Evolutionary conservation across 2,113 vertebrate genomes (phyloP), one percentile per base, ranked within the genome.

Genomic region (Anarhynchus alexandrinus): DNA sequence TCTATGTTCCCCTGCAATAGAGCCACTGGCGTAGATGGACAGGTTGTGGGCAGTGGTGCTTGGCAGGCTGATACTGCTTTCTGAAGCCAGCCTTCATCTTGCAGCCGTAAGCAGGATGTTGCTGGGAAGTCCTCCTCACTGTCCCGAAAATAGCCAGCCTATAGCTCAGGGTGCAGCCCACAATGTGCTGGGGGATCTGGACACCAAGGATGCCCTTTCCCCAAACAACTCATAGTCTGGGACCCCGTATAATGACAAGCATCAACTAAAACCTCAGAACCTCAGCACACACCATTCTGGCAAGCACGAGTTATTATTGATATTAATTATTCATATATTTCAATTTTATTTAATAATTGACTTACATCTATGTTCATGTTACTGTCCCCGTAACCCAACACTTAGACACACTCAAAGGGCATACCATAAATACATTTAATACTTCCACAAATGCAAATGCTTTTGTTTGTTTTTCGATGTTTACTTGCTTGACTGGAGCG

Each of bases 401-500:
- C 23, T 89, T 72, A 47, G 21, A 21, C 21, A 36, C 4, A 14
- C 66, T 57, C 66, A 70, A 57, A 82, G 64, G 38, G 22, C 42
- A 67, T 21, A 58, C 58, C 81, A 51, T 55, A 82, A 95, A 94
- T 83, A 43, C 76, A 40, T 85, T 43, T 83, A 90, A 86, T 90
- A 86, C 52, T 94, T 96, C 47, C 66, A 79, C 82, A 93, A 94
- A 95, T 92, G 76, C 70, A 97, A 96, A 96, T 30, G 58, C 6
- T 64, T 71, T 76, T 93, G 71, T 95, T 98, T 97, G 81, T 83
- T 96, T 97, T 93, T 42, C 11, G 8, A 52, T 97, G 82, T 97
- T 97, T 95, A 90, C 74, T 97, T 97, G 97, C 95, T 96, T 97
- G 96, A 94, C 82, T 96, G 90, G 74, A 84, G 77, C 13, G 19